Evolutionary conservation across 2,113 vertebrate genomes (phyloP), one percentile per base, ranked within the genome.

Genomic region (Zingel zingel): DNA sequence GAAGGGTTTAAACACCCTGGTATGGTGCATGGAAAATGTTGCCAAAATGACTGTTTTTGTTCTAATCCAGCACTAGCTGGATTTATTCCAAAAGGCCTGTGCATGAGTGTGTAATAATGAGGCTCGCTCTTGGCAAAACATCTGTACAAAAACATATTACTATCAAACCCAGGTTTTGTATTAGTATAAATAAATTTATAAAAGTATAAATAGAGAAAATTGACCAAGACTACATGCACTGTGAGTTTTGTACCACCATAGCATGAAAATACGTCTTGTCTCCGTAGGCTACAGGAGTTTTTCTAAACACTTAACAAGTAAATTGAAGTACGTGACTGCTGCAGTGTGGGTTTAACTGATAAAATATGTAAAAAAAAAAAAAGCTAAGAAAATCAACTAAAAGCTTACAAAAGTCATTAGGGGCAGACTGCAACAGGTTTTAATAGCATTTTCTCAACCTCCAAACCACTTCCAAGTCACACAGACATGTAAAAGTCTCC

Each of bases 401-500:
- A 58, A 14, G 33, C 27, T 30, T 6, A 33, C 61, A 8, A 54
- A 48, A 76, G 0, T 64, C 19, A 64, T 62, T 23, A 47, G 66
- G n/a, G 3, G 14, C 16, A 6, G 0, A 33, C 27, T 74, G 18
- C 27, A 36, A 4, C 3, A 8, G 43, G 15, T 71, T 77, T 74
- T 81, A 82, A 59, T 51, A 30, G 10, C 12, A 58, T 66, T 62
- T 69, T 54, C 50, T 50, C 21, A 84, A 81, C 61, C 77, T 76
- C 21, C n/a, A 63, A 68, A 77, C 16, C 21, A 72, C 65, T 59
- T 81, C 33, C 47, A 58, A 65, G 67, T 74, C 77, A 79, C 56
- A 70, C 19, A 71, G 72, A 64, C 2, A 27, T 66, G 81, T 64
- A 77, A 82, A 89, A 79, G 75, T 71, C 75, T 59, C 56, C 65